Base-by-base conservation (phyloP, 2,888 invertebrate genomes). In the Urechis unicinctus region DNA sequence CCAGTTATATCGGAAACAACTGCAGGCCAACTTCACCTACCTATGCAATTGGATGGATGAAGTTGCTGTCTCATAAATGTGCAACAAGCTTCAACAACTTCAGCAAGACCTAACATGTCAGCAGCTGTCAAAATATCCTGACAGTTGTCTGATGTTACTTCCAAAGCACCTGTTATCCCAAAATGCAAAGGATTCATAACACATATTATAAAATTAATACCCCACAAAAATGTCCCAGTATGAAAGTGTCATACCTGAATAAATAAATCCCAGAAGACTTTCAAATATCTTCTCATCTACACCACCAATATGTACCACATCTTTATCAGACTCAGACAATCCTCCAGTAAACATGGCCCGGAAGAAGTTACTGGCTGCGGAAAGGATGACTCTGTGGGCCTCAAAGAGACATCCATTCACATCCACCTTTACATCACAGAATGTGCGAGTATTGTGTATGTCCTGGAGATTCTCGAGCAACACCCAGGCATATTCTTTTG, bases 111-210 rank as follows among this genome's bases (percentile, higher is more conserved):
- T 58, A 94, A 80, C 92, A 94, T 93, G 77, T 93, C 92, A 45
- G 92, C 91, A 46, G 91, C 90, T 62, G 88, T 85, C 68, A 93
- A 83, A 66, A 94, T 79, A 70, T 91, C 91, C 79, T 92, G 91
- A 55, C 93, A 92, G 79, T 89, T 90, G 56, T 85, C 84, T 79
- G 86, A 85, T 63, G 65, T 70, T 3, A 77, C 68, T 25, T 67
- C 61, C 50, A 76, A 60, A 41, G 65, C 62, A 43, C 75, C 77
- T 73, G 62, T 6, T 59, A 54, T 36, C 21, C 52, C 17, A 24
- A 51, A 26, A 26, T 43, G 6, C 1, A 3, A 21, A 25, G 22
- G 28, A 49, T 9, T 17, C 36, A 13, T 49, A 22, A 52, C 28
- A 9, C 24, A 17, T 21, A 17, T 13, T n/a, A 47, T 2, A 30